phyloP scores from a whole-genome alignment of 2,113 vertebrate species.

The Falco punctatus region DNA sequence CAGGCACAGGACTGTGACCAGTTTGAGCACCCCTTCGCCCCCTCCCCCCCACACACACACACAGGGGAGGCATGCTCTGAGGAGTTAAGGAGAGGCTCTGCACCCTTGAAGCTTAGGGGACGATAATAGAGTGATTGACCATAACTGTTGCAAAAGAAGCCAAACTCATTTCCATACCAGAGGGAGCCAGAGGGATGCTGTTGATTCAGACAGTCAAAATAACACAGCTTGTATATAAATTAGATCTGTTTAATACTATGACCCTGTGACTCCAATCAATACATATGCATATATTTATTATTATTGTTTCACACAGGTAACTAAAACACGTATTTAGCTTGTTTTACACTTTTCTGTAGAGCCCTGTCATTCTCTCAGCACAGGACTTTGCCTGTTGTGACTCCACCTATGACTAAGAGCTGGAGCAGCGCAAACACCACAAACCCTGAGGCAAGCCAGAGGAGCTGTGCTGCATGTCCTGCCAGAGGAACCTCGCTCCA shows the following conservation, averaged over 20 bases:
- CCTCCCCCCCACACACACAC: no score
- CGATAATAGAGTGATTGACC: background rate
- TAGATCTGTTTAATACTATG: background rate
- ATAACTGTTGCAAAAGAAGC: background rate
- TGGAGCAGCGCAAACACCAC: background rate
- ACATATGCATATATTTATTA: background rate
- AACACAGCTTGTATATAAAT: background rate
- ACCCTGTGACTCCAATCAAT: background rate
- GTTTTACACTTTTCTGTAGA: background rate
- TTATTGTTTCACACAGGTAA: background rate
- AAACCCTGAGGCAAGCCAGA: background rate
- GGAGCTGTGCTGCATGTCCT: background rate
- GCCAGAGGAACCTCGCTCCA: background rate
- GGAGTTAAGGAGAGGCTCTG: background rate
- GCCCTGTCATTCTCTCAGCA: background rate
- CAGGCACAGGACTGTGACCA: fast-evolving
- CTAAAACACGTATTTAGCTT: background rate
- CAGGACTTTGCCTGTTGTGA: background rate
- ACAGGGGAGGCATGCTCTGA: background rate
- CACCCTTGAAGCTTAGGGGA: background rate
- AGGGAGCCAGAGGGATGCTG: background rate
- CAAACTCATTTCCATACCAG: background rate
- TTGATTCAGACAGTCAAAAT: background rate
- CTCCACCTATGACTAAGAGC: background rate
- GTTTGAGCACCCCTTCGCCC: background rate